Percentiles rank a stretch among this genome's conserved stretches.
These are phyloP conservation scores for Bradysia coprophila DNA, from an alignment of 1,140 invertebrate genomes.

Conservation along the genomic window DNA sequence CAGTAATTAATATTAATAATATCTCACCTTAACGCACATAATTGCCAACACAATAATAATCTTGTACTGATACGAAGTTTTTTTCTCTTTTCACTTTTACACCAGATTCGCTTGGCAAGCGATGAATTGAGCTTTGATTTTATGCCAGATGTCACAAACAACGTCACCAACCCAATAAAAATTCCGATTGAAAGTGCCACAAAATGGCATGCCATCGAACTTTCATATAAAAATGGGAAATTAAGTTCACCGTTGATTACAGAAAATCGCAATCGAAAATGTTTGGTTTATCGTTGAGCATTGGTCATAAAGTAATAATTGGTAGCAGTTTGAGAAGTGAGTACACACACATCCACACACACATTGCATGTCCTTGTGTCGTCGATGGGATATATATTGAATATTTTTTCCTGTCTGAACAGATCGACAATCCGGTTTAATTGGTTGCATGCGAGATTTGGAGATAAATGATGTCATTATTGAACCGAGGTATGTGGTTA, in stretches of 20 bases:
- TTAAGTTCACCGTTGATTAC: constrained; percentile 55
- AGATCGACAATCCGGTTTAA: constrained; percentile 49
- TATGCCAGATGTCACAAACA: constrained; percentile 45
- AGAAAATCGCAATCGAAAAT: constrained; percentile 46
- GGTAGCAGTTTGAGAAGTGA: constrained; percentile 56
- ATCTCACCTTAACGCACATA: too few species aligned
- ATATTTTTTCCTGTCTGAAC: too few species aligned
- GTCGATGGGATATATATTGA: too few species aligned
- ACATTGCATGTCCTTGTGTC: too few species aligned
- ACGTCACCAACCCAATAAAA: constrained; percentile 51
- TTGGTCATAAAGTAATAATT: constrained; percentile 45
- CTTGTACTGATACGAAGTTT: too few species aligned
- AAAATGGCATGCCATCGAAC: constrained; percentile 57
- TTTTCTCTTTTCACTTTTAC: background rate
- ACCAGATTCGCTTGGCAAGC: constrained; percentile 55
- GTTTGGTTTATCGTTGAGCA: constrained; percentile 36
- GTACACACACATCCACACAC: too few species aligned
- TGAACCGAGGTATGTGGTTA: constrained; percentile 55
- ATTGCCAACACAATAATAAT: too few species aligned
- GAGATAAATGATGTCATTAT: constrained; percentile 54
- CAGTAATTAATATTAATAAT: too few species aligned
- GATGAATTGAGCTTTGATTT: constrained; percentile 68
- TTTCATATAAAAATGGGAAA: constrained; percentile 56
- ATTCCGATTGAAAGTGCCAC: constrained; percentile 57
- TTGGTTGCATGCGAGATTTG: constrained; percentile 80